phyloP scores from a whole-genome alignment of 2,113 vertebrate genomes.

The Otocyon megalotis region DNA sequence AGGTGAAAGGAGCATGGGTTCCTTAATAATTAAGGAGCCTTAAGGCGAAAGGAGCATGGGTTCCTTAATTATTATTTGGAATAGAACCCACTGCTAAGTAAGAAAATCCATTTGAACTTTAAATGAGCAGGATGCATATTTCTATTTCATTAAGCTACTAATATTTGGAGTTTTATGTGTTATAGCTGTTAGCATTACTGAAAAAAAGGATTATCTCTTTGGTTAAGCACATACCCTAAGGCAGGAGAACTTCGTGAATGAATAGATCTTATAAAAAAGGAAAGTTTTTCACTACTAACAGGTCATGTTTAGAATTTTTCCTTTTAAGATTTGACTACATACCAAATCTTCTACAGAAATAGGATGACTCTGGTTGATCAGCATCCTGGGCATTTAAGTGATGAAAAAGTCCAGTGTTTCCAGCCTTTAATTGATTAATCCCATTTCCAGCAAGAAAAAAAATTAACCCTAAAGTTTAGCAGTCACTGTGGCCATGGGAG shows the following conservation, averaged over 20 bases:
- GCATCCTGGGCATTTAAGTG: slow-evolving; percentile 50
- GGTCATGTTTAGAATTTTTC: slow-evolving; percentile 45
- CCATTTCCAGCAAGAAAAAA: slow-evolving; percentile 67
- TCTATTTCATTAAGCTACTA: slow-evolving; percentile 27
- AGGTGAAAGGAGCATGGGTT: not conserved
- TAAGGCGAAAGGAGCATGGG: not conserved
- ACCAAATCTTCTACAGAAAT: slow-evolving; percentile 44
- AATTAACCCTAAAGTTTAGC: slow-evolving; percentile 19
- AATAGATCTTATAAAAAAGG: slow-evolving; percentile 12
- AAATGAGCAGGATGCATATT: not conserved
- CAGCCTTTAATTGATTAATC: slow-evolving; percentile 42
- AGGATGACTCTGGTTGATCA: slow-evolving; percentile 41
- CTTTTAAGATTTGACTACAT: slow-evolving; percentile 51
- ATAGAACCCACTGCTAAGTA: not conserved
- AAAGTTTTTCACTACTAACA: not conserved
- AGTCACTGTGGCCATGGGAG: not conserved
- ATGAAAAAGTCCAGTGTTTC: slow-evolving; percentile 74
- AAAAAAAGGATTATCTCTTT: not conserved
- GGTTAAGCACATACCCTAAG: not conserved
- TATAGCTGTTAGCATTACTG: not conserved
- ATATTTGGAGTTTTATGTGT: slow-evolving; percentile 38
- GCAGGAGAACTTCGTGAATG: not conserved
- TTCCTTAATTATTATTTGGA: slow-evolving; percentile 1
- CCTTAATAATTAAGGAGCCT: not conserved
- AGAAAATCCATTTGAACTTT: not conserved